Evolutionary conservation across 1,140 invertebrate genomes (phyloP), one percentile per base, ranked within the genome.

Genomic region (Pomacea maculata): DNA sequence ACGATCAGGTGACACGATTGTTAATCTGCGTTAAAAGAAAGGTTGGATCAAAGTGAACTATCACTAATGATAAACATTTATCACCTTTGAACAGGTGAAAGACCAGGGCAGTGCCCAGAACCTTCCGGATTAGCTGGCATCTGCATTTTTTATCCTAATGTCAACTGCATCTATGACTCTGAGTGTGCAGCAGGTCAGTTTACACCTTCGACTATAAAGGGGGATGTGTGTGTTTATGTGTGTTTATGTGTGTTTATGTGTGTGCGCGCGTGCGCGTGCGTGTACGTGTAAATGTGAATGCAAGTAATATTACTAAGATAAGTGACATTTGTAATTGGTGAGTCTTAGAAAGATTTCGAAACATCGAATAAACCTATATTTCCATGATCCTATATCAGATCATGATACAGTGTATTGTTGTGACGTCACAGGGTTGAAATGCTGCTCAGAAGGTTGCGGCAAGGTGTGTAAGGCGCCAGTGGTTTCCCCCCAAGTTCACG

Each of bases 91-190:
- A 68, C 57, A 61, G 57, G 57, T 61, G 29, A 63, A 14, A 61
- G 55, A 17, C 25, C 72, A 72, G 78, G 74, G 3, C 4, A 45
- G 12, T 75, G 78, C 75, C 73, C 78, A 17, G 7, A 17, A 55
- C 57, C 78, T 2, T 70, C 63, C n/a, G 82, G 82, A n/a, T 0
- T 72, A 34, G 57, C 57, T 19, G 75, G 80, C 14, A 81, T 81
- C 61, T 81, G 80, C 64, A 55, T 81, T 6, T 81, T 81, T 52
- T 54, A 65, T n/a, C 80, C 80, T 17, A 65, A 75, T 0, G 61
- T 72, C 65, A 81, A 81, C 75, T 81, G 80, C 45, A 17, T 81
- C 11, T 14, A 4, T 7, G 80, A 81, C 65, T 63, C 25, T 7
- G 80, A 81, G 52, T 81, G 80, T 78, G 11, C 19, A 52, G 15